Conservation (phyloP, 1,140 invertebrate species). For the Diprion similis region DNA sequence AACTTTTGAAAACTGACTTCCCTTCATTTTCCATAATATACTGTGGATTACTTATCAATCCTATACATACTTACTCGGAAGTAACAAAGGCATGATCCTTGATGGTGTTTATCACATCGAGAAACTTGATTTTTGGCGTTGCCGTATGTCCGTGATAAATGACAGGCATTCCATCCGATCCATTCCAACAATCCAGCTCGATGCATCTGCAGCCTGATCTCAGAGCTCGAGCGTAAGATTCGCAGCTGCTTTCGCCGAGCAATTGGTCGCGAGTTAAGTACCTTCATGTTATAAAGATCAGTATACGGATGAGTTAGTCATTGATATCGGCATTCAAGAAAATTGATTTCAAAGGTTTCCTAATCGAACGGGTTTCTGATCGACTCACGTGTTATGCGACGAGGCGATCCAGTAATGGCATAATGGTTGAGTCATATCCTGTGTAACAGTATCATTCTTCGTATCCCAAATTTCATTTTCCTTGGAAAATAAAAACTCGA, state of each 20-base stretch:
- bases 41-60: neutral
- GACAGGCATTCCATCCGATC: conserved; percentile 83
- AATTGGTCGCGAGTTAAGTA: conserved; percentile 95
- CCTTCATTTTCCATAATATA: neutral
- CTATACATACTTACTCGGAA: conserved; percentile 69
- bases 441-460: conserved; percentile 72
- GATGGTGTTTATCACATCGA: conserved; percentile 90
- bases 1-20: no score
- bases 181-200: conserved; percentile 95
- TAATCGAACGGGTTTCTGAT: neutral
- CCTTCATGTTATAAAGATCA: conserved; percentile 37
- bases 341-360: conserved; percentile 3
- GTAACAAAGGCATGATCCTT: conserved; percentile 90
- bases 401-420: conserved; percentile 94
- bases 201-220: conserved; percentile 90
- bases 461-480: conserved; percentile 87
- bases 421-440: conserved; percentile 88
- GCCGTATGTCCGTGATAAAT: conserved; percentile 95
- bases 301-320: neutral
- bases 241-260: conserved; percentile 88
- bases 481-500: conserved; percentile 88
- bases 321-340: neutral
- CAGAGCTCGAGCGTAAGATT: conserved; percentile 88
- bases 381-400: conserved; percentile 88
- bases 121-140: conserved; percentile 90